These are phyloP conservation scores for Cephalopachus bancanus DNA, from an alignment of 2,797 vertebrate genomes.

Conservation along the genomic window DNA sequence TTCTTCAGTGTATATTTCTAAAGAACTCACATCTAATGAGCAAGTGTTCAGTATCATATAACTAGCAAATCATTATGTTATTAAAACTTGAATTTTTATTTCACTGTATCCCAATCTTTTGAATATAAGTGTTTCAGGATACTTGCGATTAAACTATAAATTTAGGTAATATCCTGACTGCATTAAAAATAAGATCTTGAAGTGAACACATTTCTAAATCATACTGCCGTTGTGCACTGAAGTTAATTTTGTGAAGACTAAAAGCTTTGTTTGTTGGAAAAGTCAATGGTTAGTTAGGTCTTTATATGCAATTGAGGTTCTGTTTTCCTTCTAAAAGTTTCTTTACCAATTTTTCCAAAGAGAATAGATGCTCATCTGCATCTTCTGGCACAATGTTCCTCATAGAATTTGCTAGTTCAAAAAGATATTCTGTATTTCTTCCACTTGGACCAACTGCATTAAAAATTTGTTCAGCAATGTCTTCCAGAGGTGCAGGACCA, in stretches of 20 bases:
- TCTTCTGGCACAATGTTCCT: slow-evolving; percentile 95
- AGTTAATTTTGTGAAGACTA: slow-evolving; percentile 69
- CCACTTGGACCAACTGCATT: slow-evolving; percentile 95
- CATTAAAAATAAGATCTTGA: slow-evolving; percentile 73
- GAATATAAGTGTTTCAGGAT: slow-evolving; percentile 58
- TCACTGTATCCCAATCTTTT: slow-evolving; percentile 48
- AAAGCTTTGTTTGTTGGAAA: slow-evolving; percentile 38
- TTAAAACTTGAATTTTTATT: slow-evolving; percentile 74
- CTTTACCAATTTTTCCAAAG: slow-evolving; percentile 95
- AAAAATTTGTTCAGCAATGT: slow-evolving; percentile 96
- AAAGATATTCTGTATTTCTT: slow-evolving; percentile 96
- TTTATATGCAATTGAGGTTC: slow-evolving; percentile 83
- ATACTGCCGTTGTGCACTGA: slow-evolving; percentile 43
- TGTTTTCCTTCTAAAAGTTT: slow-evolving; percentile 88
- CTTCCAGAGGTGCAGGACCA: slow-evolving; percentile 97
- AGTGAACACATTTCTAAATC: slow-evolving; percentile 68
- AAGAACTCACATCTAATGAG: slow-evolving; percentile 58
- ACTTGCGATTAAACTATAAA: slow-evolving; percentile 57
- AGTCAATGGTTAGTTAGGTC: slow-evolving; percentile 41
- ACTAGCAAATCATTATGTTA: slow-evolving; percentile 62
- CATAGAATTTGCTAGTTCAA: slow-evolving; percentile 96
- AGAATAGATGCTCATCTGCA: slow-evolving; percentile 95
- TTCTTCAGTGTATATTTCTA: slow-evolving; percentile 56
- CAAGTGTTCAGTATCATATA: slow-evolving; percentile 66
- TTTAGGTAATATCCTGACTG: slow-evolving; percentile 66